Evolutionary conservation across 2,888 invertebrate genomes (phyloP), one percentile per base, ranked within the genome.

Genomic region (Oeneis ivallda): DNA sequence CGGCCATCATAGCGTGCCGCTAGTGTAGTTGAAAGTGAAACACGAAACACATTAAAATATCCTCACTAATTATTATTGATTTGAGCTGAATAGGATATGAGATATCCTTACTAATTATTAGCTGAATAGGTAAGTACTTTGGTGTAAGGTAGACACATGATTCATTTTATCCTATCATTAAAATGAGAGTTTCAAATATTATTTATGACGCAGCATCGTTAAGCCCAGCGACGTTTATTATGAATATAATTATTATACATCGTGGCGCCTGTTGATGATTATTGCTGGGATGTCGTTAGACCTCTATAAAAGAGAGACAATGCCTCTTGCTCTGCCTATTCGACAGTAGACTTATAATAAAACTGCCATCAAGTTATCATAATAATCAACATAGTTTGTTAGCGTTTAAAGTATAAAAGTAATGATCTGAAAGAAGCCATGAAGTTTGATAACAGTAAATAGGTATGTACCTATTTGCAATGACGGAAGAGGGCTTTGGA

Each of bases 171-270:
- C 26, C 52, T 52, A 61, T 50, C 53, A 68, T 68, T 65, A 70
- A 68, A 68, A 67, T 53, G 68, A 64, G 53, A 69, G 68, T 64
- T 65, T 70, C 68, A 72, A 74, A 70, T 57, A n/a, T n/a, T n/a
- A n/a, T n/a, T n/a, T n/a, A 70, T 58, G 58, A 65, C 65, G 67
- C 57, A 67, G 52, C 63, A 62, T 69, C 73, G 66, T 70, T 71
- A 68, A 62, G 69, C 63, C 68, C 65, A 70, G 72, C 70, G 71
- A 68, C 70, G 64, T 73, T 72, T 70, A 71, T 72, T 70, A 70
- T 64, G 68, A 68, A n/a, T n/a, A n/a, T n/a, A n/a, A n/a, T n/a
- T n/a, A n/a, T 63, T 60, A 59, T 64, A 61, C 68, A 66, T 61
- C 70, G 62, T 66, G 70, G 70, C 66, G 69, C 70, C 69, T 65